Percentiles rank a stretch among this genome's conserved stretches.
phyloP scores from a whole-genome alignment of 2,113 vertebrate genomes.

The Recurvirostra avosetta region DNA sequence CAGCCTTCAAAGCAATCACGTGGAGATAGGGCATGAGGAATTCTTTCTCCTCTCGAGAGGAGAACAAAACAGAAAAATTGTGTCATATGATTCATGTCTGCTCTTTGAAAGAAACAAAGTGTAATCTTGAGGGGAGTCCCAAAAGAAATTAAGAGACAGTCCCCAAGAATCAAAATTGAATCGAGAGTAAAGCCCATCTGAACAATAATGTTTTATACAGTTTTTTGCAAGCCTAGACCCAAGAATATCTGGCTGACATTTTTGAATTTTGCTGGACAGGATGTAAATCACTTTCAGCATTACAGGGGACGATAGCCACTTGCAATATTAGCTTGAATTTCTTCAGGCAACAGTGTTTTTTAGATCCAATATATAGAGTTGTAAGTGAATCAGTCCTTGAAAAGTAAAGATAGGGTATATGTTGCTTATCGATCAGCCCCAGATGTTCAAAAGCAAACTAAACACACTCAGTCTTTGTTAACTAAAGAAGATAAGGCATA shows the following conservation, averaged over 20 bases:
- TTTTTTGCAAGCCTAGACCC: not conserved
- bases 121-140: not conserved
- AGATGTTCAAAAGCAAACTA: slow-evolving; percentile 20
- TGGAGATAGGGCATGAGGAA: not conserved
- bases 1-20: not conserved
- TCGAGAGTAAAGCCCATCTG: not conserved
- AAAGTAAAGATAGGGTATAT: not conserved
- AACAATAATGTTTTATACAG: not conserved
- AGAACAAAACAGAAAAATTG: not conserved
- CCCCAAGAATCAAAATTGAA: not conserved
- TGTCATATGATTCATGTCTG: not conserved
- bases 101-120: not conserved
- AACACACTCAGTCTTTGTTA: not conserved
- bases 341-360: not conserved
- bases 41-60: not conserved
- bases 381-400: slow-evolving; percentile 18
- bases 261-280: not conserved
- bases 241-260: not conserved
- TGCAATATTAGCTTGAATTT: not conserved
- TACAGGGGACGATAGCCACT: not conserved
- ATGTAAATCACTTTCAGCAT: not conserved
- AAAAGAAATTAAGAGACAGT: not conserved
- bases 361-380: not conserved
- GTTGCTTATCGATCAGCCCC: not conserved
- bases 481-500: slow-evolving; percentile 16